These are phyloP conservation scores for Rhamphomyia laevipes DNA, from an alignment of 2,888 invertebrate species.

Conservation along the genomic window DNA sequence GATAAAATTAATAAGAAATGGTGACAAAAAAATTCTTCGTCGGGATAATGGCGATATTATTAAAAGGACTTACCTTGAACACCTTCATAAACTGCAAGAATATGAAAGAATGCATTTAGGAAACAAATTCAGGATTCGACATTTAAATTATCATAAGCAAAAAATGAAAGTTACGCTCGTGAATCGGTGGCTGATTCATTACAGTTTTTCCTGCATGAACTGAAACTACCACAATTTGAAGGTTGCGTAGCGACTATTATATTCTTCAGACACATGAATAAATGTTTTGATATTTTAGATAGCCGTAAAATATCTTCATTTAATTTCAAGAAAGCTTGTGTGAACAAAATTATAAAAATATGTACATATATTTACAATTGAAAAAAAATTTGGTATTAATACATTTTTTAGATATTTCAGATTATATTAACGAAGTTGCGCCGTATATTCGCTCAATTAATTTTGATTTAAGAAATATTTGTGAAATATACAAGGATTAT, in stretches of 20 bases:
- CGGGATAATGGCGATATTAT: too few relatives aligned
- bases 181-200: conserved; percentile 19
- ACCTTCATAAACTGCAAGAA: too few relatives aligned
- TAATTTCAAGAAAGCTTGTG: not conserved
- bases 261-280: conserved; percentile 17
- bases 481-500: not conserved
- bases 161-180: not conserved
- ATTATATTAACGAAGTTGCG: not conserved
- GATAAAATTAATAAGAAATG: too few relatives aligned
- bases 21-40: too few relatives aligned
- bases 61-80: too few relatives aligned
- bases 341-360: not conserved
- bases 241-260: conserved; percentile 13
- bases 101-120: too few relatives aligned
- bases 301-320: conserved; percentile 11
- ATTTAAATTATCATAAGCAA: too few relatives aligned
- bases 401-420: not conserved
- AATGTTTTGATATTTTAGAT: conserved; percentile 19
- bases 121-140: too few relatives aligned
- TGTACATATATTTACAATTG: too few relatives aligned
- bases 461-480: conserved; percentile 5
- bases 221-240: conserved; percentile 16
- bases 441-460: not conserved
- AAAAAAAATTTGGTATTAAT: too few relatives aligned
- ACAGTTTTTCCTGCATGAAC: conserved; percentile 13